Evolutionary conservation across 1,140 invertebrate species (phyloP), one percentile per base, ranked within the genome.

Genomic region (Eupeodes corollae): DNA sequence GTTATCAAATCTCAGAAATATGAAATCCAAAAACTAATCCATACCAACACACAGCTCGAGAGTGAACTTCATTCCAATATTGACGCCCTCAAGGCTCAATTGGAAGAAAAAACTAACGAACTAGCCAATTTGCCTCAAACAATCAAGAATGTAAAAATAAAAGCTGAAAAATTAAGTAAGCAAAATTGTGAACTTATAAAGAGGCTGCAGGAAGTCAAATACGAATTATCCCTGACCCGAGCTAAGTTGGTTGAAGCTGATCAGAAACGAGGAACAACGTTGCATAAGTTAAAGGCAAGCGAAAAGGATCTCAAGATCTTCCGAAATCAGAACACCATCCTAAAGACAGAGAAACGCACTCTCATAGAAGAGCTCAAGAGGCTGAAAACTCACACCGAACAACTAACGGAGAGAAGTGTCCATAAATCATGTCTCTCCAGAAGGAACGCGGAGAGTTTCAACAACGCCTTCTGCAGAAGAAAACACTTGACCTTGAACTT

Each of bases 251-350:
- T 65, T 30, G 63, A 66, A 19, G 53, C 65, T 8, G 53, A 53
- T 2, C 51, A 55, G 2, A 52, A 60, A 5, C 63, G 63, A 30
- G 42, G 53, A 46, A 50, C 54, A 10, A 61, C 60, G 0, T 51
- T 63, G 16, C 59, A 58, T 42, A 50, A 63, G 1, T 33, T 66
- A 0, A 66, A 65, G 42, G 56, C 58, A 0, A 60, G 63, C 10
- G 63, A 66, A 32, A 35, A 57, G 6, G 63, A 66, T 43, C 49
- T 66, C 6, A 65, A 65, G 48, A 61, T 66, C 6, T 65, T 66
- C 30, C 61, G 61, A 26, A 65, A 66, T 38, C 63, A 66, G 40
- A 66, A 66, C 41, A 26, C 60, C 0, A 46, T 58, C 0, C 30
- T 66, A 0, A 66, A 66, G 44, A 21, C 57, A 3, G 63, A 66